Percentiles rank a stretch among this genome's conserved stretches.
Conservation (phyloP, 2,888 invertebrate genomes). For the Phaedon cochleariae region DNA sequence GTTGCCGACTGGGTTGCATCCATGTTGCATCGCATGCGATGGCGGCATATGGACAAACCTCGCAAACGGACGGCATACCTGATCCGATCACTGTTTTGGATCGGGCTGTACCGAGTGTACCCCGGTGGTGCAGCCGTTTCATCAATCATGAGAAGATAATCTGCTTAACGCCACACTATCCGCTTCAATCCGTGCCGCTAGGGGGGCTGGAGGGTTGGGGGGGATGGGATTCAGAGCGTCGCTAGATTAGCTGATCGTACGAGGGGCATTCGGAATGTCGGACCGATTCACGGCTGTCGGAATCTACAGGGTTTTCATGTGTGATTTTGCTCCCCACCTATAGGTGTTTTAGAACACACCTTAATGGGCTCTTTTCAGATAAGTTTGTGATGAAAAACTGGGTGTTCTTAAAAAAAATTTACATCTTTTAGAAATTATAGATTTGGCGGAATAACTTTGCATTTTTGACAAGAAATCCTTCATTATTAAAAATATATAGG, state of each 20-base stretch:
- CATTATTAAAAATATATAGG: too few species aligned
- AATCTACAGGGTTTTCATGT: too few species aligned
- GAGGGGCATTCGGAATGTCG: background rate
- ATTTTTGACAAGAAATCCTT: too few species aligned
- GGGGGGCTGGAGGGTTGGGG: conserved; percentile 19
- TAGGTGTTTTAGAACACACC: too few species aligned
- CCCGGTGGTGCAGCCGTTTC: conserved; percentile 59
- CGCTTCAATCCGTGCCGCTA: conserved; percentile 56
- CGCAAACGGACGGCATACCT: conserved; percentile 49
- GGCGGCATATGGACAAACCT: conserved; percentile 48
- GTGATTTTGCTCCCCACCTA: too few species aligned
- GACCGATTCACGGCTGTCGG: too few species aligned
- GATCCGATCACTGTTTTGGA: conserved; percentile 56
- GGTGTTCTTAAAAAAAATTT: too few species aligned
- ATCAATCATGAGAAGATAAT: conserved; percentile 74
- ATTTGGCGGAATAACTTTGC: too few species aligned
- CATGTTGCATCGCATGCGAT: background rate
- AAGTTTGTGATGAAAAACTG: too few species aligned
- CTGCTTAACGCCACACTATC: conserved; percentile 68
- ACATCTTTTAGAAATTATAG: too few species aligned
- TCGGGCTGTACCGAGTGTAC: conserved; percentile 52
- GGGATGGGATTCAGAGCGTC: conserved; percentile 34
- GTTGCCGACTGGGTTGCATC: conserved; percentile 10
- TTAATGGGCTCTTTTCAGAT: too few species aligned
- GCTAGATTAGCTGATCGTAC: conserved; percentile 35